A percentile compares a stretch with the other conserved stretches of the same genome.
Conservation (phyloP, 2,888 invertebrate genomes). For the Boloria selene region DNA sequence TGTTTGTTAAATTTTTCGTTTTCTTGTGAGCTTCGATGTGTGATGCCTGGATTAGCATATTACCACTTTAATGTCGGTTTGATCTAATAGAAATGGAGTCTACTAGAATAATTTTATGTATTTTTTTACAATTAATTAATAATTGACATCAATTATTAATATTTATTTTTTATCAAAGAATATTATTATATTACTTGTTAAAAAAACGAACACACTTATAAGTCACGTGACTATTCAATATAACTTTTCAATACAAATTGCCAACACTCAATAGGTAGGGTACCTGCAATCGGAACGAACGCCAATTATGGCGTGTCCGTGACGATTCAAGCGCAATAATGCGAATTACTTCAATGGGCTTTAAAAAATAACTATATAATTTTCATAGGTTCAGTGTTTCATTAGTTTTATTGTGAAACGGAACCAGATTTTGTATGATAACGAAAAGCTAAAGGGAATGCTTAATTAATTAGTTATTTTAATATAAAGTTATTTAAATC, state of each 20-base stretch:
- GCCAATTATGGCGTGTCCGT: slow-evolving; percentile 35
- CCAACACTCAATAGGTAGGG: slow-evolving; percentile 26
- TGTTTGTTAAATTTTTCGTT: slow-evolving; percentile 18
- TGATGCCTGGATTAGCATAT: slow-evolving; percentile 29
- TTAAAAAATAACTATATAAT: slow-evolving; percentile 19
- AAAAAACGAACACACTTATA: neutral
- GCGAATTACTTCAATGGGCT: slow-evolving; percentile 29
- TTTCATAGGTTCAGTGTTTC: slow-evolving; percentile 7
- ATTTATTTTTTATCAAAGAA: too few species aligned
- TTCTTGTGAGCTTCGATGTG: slow-evolving; percentile 35
- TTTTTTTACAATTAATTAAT: too few species aligned
- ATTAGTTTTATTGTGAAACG: neutral
- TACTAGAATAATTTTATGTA: too few species aligned
- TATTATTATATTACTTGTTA: neutral
- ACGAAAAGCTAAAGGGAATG: neutral
- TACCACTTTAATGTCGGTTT: neutral
- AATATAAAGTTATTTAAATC: too few species aligned
- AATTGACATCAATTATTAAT: too few species aligned
- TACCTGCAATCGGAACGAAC: slow-evolving; percentile 33
- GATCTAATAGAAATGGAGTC: neutral
- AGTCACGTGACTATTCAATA: slow-evolving; percentile 25
- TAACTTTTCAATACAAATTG: slow-evolving; percentile 28
- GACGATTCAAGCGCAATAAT: slow-evolving; percentile 35
- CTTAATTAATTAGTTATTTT: too few species aligned
- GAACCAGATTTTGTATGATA: neutral